Conservation (phyloP, 2,888 invertebrate genomes). For the Nebria brevicollis region DNA sequence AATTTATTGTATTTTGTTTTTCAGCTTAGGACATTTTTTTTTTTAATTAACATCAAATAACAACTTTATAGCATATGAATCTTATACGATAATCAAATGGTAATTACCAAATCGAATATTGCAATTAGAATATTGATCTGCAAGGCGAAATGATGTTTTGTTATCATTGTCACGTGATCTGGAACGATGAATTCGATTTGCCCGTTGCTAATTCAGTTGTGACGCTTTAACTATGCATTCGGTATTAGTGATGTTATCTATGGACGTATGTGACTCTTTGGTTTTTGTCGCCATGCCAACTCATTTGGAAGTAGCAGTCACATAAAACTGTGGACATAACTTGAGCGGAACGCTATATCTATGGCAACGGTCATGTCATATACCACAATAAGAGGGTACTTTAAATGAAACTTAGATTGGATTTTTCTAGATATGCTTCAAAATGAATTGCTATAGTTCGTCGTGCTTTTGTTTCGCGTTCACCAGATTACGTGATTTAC, state of each 20-base stretch:
- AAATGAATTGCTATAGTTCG: slow-evolving; percentile 41
- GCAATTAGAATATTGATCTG: no score
- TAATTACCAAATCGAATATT: no score
- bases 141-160: no score
- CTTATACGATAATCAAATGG: no score
- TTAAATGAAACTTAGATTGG: slow-evolving; percentile 48
- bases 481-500: slow-evolving; percentile 43
- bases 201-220: neutral
- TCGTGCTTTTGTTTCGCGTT: slow-evolving; percentile 42
- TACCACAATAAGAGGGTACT: slow-evolving; percentile 50
- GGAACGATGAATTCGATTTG: neutral
- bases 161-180: no score
- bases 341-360: slow-evolving; percentile 36
- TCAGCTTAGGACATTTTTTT: no score
- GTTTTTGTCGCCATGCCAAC: slow-evolving; percentile 50
- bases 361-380: slow-evolving; percentile 50
- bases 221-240: neutral
- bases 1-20: no score
- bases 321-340: slow-evolving; percentile 51
- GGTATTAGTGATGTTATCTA: neutral
- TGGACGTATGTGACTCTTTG: slow-evolving; percentile 2
- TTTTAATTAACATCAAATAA: no score
- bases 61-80: no score
- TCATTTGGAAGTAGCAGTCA: slow-evolving; percentile 54
- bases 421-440: slow-evolving; percentile 45